Evolutionary conservation across 2,797 vertebrate species (phyloP).

Genomic region (Scolopax bukidnonensis): DNA sequence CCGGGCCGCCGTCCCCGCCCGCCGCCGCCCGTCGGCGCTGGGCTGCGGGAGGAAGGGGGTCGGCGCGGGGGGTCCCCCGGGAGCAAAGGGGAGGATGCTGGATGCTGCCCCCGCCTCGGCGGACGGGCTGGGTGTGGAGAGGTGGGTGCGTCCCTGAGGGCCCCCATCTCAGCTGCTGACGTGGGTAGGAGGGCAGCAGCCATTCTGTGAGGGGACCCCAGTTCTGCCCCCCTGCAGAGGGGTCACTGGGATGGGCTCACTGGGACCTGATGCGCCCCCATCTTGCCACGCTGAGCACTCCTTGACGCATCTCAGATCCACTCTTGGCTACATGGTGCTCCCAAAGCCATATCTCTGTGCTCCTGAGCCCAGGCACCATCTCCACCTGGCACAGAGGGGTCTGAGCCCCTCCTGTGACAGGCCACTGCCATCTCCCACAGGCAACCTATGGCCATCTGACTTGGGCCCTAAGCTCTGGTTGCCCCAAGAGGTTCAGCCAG

Average conservation of each 20-base stretch:
- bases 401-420: not conserved
- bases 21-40: not conserved
- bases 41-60: not conserved
- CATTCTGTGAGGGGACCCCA: not conserved
- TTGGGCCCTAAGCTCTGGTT: not conserved
- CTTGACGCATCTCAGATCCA: not conserved
- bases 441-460: too few species aligned
- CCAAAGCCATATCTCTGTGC: fast-evolving
- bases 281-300: not conserved
- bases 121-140: not conserved
- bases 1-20: not conserved
- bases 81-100: not conserved
- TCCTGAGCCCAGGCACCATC: too few species aligned
- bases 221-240: fast-evolving
- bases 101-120: not conserved
- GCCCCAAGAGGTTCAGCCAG: not conserved
- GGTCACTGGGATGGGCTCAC: not conserved
- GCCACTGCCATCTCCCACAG: not conserved
- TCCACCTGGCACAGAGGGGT: fast-evolving
- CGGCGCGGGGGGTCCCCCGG: not conserved
- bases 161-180: not conserved
- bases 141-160: not conserved
- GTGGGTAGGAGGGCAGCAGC: not conserved
- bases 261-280: too few species aligned
- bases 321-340: fast-evolving